Conservation (phyloP, 2,888 invertebrate species). For the Lithosia quadra region DNA sequence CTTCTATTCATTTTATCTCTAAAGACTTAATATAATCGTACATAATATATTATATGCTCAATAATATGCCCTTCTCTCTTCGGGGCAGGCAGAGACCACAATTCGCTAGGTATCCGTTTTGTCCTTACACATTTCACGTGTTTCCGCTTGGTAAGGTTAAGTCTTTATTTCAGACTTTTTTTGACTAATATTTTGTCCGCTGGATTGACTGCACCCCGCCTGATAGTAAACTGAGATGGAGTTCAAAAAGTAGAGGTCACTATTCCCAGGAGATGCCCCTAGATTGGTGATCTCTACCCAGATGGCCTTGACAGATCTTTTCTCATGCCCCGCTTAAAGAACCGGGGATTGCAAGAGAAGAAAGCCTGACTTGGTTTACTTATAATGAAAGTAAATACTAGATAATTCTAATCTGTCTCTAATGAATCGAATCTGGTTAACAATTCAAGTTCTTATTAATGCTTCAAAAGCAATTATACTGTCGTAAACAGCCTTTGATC, state of each 20-base stretch:
- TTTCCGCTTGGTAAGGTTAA: neutral
- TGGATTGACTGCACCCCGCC: too few species aligned
- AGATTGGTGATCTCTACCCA: too few species aligned
- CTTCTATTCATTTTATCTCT: neutral
- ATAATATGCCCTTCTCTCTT: neutral
- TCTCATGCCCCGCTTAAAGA: too few species aligned
- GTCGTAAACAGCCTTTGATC: constrained; percentile 46
- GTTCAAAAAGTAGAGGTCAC: too few species aligned
- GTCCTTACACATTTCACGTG: neutral
- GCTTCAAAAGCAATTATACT: constrained; percentile 40
- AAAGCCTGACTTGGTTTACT: neutral
- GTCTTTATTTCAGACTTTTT: too few species aligned
- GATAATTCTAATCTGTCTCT: constrained; percentile 8
- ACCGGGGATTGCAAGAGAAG: too few species aligned
- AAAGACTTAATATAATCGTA: neutral
- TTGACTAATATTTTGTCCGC: too few species aligned
- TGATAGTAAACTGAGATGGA: too few species aligned
- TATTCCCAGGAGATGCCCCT: too few species aligned
- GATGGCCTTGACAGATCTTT: too few species aligned
- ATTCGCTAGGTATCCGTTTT: neutral
- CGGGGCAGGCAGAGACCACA: neutral
- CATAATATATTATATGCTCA: too few species aligned
- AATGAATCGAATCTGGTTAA: constrained; percentile 29
- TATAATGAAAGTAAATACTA: constrained; percentile 14
- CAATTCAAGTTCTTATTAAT: constrained; percentile 24